phyloP scores from a whole-genome alignment of 2,888 invertebrate genomes.

The Nomada flava region DNA sequence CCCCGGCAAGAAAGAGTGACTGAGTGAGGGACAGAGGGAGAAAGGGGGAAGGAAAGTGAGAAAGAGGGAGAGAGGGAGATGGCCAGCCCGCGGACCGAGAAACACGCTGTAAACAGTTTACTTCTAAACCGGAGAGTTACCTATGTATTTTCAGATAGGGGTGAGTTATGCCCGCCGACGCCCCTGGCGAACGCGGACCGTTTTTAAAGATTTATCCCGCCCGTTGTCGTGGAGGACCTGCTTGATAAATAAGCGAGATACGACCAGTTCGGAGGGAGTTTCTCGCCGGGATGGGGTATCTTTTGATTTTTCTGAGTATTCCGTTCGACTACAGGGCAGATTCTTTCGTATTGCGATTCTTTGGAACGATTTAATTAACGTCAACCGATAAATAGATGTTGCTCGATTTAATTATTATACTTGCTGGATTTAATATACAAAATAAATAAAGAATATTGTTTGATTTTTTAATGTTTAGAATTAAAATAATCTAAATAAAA shows the following conservation, averaged over 20 bases:
- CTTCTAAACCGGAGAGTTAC: constrained; percentile 79
- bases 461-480: too few relatives aligned
- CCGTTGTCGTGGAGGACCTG: constrained; percentile 57
- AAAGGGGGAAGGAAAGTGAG: background rate
- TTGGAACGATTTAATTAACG: background rate
- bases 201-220: constrained; percentile 82
- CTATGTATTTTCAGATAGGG: constrained; percentile 83
- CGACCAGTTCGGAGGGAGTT: constrained; percentile 43
- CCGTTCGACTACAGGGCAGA: background rate
- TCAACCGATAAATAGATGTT: background rate
- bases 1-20: constrained; percentile 26
- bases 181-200: constrained; percentile 71
- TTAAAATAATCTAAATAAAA: too few relatives aligned
- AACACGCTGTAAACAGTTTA: constrained; percentile 80
- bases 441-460: too few relatives aligned
- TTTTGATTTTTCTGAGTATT: constrained; percentile 29
- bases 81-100: constrained; percentile 64
- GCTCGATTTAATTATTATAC: background rate
- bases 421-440: background rate
- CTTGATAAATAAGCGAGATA: constrained; percentile 65
- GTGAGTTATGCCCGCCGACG: constrained; percentile 79
- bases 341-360: background rate
- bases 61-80: constrained; percentile 9
- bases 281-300: constrained; percentile 17
- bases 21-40: background rate